Base-by-base conservation (phyloP, 1,140 invertebrate species). In the Tetraneura akinire region DNA sequence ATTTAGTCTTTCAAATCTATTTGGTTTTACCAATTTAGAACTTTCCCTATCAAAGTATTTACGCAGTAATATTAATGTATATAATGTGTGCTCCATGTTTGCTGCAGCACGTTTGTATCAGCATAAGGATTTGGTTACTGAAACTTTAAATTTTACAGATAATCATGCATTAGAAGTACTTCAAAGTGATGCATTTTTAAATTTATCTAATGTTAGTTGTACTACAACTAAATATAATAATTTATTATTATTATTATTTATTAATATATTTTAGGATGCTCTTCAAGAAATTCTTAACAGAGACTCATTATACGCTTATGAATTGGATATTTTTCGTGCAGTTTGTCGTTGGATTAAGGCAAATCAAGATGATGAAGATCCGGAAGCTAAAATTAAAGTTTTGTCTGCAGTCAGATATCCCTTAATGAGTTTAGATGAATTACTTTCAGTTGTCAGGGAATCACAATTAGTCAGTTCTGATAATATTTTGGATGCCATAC, bases 261-360 rank as follows among this genome's bases (percentile, higher is more conserved):
- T 32, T 16, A 21, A 37, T n/a, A 10, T 1, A 29, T 51, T 87
- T 80, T 83, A 93, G 88, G 89, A 89, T 84, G 92, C 93, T 3
- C 84, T 96, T 23, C 91, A 91, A 83, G 92, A 95, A 84, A 88
- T 99, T n/a, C 88, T 99, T 51, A 89, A 91, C 68, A 88, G 96
- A 71, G 94, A 98, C 87, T 98, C 96, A 1, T 98, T 99, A 87
- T 98, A 94, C 88, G 96, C 95, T 0, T 91, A 92, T 6, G 97
- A 99, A 87, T 93, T 97, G 32, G 92, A 98, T 83, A 98, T 99
- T 81, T 99, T 99, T 86, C 88, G 90, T 83, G 93, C 94, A 10
- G 93, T 98, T 3, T 89, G 90, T 84, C 88, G 89, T 68, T 99
- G 97, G 97, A 92, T 93, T 81, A 91, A 90, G 84, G 86, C 91